Conservation (phyloP, 2,888 invertebrate genomes). For the Tipula helvola region DNA sequence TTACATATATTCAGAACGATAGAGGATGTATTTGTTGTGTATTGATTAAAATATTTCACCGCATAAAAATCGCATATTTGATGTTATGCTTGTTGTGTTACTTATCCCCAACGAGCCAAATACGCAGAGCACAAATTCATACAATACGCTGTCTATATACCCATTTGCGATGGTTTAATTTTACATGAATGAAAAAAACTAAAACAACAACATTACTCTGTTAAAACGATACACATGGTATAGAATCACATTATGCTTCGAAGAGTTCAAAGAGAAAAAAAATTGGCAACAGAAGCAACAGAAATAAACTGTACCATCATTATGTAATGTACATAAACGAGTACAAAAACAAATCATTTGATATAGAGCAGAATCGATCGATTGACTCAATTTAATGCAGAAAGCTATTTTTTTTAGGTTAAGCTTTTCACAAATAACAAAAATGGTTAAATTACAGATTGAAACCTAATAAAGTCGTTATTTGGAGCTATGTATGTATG, state of each 20-base stretch:
- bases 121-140: background rate
- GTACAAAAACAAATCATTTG: background rate
- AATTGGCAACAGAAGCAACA: background rate
- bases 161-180: background rate
- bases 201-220: background rate
- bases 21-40: background rate
- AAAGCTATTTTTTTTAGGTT: background rate
- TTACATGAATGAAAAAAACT: background rate
- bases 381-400: background rate
- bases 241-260: background rate
- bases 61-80: background rate
- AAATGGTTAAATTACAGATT: background rate
- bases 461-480: background rate
- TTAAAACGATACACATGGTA: background rate
- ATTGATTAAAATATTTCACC: background rate
- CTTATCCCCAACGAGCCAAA: background rate
- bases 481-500: background rate
- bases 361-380: background rate
- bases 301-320: background rate
- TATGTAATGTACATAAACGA: background rate
- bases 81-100: background rate
- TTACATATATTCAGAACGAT: background rate
- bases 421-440: slow-evolving; percentile 4
- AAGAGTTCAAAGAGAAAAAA: background rate
- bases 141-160: background rate